Base-by-base conservation (phyloP, 2,113 vertebrate genomes). In the Amphilophus citrinellus region DNA sequence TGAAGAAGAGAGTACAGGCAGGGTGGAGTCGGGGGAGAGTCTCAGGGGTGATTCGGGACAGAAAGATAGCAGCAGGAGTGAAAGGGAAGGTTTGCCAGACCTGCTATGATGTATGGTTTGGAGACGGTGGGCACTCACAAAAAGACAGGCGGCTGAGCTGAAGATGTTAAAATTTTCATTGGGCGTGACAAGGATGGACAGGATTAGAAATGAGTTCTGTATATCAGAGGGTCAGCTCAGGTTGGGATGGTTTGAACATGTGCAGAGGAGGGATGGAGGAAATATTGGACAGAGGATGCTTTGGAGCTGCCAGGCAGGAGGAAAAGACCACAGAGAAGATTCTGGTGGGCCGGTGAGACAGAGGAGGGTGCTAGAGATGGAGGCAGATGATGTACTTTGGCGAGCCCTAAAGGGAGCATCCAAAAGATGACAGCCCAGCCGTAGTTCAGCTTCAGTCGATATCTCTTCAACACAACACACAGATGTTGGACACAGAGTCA, bases 381-480 rank as follows among this genome's bases (percentile, higher is more conserved):
- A 65, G 62, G 20, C 62, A 65, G 1, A 22, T 22, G 62, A 65
- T 8, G 22, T 65, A 11, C 7, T 65, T 6, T 65, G 37, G 62
- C 7, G 1, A 65, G 1, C 0, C 39, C 20, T 7, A 2, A 37
- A 24, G 37, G 37, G 22, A 66, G 44, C 3, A 66, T 0, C n/a
- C 1, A 2, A n/a, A 66, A 44, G n/a, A 24, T 22, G 62, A 44
- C 63, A 66, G n/a, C 24, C n/a, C 37, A 44, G 44, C 39, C 0
- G 7, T 0, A 47, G 14, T 18, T 68, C 39, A 10, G 39, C 22
- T 14, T 66, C 63, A 24, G n/a, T 44, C 27, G 22, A 22, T 17
- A 68, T 44, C 39, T 68, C 5, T 68, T 68, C 17, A 18, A 47
- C 10, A 68, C 30, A 30, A 30, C 30, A 30, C 22, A 68, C 39